Base-by-base conservation (phyloP, 2,113 vertebrate species). In the Myrmophylax atrothorax region DNA sequence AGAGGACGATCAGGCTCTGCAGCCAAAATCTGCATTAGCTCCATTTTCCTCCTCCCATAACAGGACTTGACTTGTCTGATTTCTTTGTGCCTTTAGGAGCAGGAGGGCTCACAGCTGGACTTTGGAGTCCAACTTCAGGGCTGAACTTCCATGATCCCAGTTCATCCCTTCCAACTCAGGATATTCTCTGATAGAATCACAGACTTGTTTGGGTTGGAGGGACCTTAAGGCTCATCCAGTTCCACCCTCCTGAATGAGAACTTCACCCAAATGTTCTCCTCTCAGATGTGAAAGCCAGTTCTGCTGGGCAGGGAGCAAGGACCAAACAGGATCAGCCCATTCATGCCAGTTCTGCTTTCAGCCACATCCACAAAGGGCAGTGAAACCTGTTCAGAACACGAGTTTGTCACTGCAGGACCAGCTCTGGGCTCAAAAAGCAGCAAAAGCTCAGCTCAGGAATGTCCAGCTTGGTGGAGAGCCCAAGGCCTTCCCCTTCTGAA, bases 361-460 rank as follows among this genome's bases (percentile, higher is more conserved):
- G 42, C n/a, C 53, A 5, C 19, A 10, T 12, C 76, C 47, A 22
- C 3, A 10, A 29, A 14, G 42, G 10, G n/a, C 8, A 3, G 37
- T 5, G 18, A 40, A 23, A 22, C 0, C 0, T n/a, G 8, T 38
- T 25, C 26, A 53, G 81, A 29, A 26, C 69, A 9, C 7, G 0
- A 35, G 42, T 23, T 78, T 47, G 29, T 5, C 19, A 5, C 37
- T 46, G 29, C 47, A 50, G 52, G 18, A 29, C 10, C 46, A 81
- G 74, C 59, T 4, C 6, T 12, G 47, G 37, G 42, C 40, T 40
- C 47, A 37, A 22, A 85, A 42, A 66, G 9, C 52, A 25, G 4
- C 64, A 56, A 38, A 67, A 67, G 18, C 69, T 73, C 59, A 47
- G 22, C 64, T 63, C 24, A 29, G 68, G 24, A 49, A 12, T 26